Evolutionary conservation across 2,113 vertebrate genomes (phyloP).

Genomic region (Nycticorax nycticorax): DNA sequence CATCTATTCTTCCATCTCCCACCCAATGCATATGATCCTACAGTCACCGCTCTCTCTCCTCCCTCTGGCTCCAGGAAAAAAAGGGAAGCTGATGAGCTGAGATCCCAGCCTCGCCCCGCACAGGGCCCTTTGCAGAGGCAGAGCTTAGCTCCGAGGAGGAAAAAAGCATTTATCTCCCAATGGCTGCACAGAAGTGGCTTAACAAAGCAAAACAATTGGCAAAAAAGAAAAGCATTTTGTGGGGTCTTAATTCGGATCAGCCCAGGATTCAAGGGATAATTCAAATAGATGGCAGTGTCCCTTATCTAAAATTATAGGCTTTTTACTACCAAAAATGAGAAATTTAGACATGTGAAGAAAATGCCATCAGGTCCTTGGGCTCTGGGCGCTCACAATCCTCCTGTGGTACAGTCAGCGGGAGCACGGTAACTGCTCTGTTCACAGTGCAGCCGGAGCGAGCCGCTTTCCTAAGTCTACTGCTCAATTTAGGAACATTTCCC

Average conservation of each 20-base stretch:
- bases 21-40: background rate
- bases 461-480: background rate
- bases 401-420: background rate
- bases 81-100: background rate
- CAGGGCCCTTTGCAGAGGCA: background rate
- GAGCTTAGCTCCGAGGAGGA: background rate
- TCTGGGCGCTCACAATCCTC: background rate
- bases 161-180: background rate
- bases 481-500: background rate
- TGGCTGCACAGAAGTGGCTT: background rate
- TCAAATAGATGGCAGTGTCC: background rate
- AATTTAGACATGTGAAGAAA: background rate
- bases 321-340: background rate
- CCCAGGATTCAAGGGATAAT: background rate
- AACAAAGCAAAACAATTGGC: background rate
- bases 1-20: conserved; percentile 10
- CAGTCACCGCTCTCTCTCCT: conserved; percentile 5
- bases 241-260: background rate
- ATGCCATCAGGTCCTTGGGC: background rate
- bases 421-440: background rate
- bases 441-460: background rate
- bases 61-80: background rate
- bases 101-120: background rate
- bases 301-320: background rate
- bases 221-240: background rate